Conservation (phyloP, 2,888 invertebrate genomes). For the Lochmaea capreae region DNA sequence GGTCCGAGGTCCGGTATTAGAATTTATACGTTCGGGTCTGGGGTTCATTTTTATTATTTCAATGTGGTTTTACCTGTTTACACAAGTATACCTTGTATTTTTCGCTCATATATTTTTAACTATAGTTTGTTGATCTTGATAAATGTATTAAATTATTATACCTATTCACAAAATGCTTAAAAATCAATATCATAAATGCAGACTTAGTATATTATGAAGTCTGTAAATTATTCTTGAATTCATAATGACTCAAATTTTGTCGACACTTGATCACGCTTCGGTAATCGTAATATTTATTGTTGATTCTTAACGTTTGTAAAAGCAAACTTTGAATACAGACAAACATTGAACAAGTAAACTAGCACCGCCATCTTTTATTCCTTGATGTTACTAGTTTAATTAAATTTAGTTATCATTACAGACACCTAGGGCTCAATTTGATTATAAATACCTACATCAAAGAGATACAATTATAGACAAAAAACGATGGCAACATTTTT, state of each 20-base stretch:
- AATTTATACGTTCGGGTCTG: not conserved
- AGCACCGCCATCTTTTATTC: slow-evolving; percentile 12
- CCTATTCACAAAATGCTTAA: not conserved
- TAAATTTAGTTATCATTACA: not conserved
- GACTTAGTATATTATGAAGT: not conserved
- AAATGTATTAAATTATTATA: not conserved
- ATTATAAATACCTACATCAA: too few relatives aligned
- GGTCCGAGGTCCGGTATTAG: slow-evolving; percentile 20
- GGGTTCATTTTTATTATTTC: not conserved
- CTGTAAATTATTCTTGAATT: not conserved
- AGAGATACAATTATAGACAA: too few relatives aligned
- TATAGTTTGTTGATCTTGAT: not conserved
- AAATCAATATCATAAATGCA: not conserved
- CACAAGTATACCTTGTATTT: not conserved
- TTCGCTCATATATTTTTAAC: not conserved
- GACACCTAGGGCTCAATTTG: not conserved
- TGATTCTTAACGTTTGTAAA: not conserved
- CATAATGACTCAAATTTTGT: not conserved
- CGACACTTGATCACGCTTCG: not conserved
- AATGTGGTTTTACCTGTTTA: not conserved
- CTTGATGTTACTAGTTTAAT: not conserved
- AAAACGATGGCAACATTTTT: too few relatives aligned
- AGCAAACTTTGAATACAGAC: not conserved
- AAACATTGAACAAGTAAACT: slow-evolving; percentile 8
- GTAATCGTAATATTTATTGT: not conserved